Evolutionary conservation across 1,140 invertebrate genomes (phyloP).

Genomic region (Penaeus chinensis): DNA sequence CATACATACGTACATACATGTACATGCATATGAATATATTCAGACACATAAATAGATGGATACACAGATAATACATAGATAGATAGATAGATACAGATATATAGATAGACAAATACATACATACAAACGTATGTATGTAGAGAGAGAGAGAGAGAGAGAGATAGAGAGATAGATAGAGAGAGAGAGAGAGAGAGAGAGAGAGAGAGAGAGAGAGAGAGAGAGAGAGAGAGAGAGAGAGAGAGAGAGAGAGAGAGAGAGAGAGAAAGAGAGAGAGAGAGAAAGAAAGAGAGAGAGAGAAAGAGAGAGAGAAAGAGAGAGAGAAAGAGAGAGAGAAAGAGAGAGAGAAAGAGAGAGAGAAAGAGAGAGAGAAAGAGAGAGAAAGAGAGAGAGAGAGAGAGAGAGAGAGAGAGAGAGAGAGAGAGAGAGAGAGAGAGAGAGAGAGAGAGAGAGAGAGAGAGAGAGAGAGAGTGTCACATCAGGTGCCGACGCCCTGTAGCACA

Average conservation of each 20-base stretch:
- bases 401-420: too few species aligned
- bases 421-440: too few species aligned
- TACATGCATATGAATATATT: constrained; percentile 68
- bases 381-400: too few species aligned
- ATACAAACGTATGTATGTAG: background rate
- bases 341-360: background rate
- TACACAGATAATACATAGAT: background rate
- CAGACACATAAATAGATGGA: constrained; percentile 50
- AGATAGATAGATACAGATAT: background rate
- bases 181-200: constrained; percentile 65
- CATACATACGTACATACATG: background rate
- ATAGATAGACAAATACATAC: background rate
- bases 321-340: background rate
- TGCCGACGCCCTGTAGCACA: too few species aligned
- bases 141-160: background rate
- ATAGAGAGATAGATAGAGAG: background rate
- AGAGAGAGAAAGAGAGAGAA: constrained; percentile 65
- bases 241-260: background rate
- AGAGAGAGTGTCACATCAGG: too few species aligned
- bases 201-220: background rate
- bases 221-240: background rate
- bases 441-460: too few species aligned
- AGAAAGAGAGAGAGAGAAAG: background rate
- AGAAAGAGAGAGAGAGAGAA: background rate
- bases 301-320: constrained; percentile 25